Evolutionary conservation across 2,797 vertebrate species (phyloP).

Genomic region (Tenualosa ilisha): DNA sequence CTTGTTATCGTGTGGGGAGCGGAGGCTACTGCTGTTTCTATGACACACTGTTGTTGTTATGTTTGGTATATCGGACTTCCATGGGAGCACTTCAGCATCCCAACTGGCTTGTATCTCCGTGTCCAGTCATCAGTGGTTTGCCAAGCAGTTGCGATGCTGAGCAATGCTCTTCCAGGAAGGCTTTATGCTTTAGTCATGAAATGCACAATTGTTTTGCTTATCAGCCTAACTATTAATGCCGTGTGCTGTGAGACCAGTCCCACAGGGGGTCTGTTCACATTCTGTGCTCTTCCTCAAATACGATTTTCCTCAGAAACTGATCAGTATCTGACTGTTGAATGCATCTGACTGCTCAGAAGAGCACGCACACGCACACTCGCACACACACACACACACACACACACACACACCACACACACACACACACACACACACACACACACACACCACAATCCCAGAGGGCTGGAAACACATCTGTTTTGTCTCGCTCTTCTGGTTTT

Average conservation of each 20-base stretch:
- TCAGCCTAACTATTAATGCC: neutral
- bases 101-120: too few relatives aligned
- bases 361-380: neutral
- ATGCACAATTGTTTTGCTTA: too few relatives aligned
- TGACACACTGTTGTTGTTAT: neutral
- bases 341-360: neutral
- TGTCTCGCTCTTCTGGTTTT: constrained; percentile 14
- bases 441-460: neutral
- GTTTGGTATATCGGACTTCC: neutral
- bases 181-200: too few relatives aligned
- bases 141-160: too few relatives aligned
- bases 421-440: neutral
- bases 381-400: neutral
- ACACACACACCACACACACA: neutral
- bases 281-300: neutral
- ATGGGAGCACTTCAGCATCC: too few relatives aligned
- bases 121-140: too few relatives aligned
- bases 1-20: neutral
- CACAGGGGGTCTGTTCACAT: neutral
- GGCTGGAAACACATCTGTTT: neutral
- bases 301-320: neutral
- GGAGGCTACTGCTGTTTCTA: neutral
- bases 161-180: too few relatives aligned
- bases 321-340: neutral
- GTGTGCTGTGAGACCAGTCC: neutral